phyloP scores from a whole-genome alignment of 1,140 invertebrate species.

The Drosophila fuyamai region DNA sequence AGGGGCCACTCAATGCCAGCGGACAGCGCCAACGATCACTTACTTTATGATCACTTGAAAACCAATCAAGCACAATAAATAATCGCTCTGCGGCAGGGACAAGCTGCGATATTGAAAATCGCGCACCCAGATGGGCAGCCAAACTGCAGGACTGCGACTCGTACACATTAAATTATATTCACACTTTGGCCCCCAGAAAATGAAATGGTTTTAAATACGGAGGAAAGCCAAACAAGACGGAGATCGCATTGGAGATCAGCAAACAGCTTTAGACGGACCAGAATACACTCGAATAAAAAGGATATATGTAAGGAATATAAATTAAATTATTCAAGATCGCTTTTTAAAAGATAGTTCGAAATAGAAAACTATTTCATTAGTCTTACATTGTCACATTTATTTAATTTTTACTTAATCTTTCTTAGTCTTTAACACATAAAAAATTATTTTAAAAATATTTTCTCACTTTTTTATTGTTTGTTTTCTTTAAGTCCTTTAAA shows the following conservation, averaged over 20 bases:
- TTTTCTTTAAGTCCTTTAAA: too few species aligned
- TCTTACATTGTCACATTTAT: too few species aligned
- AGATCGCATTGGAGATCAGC: slow-evolving; percentile 57
- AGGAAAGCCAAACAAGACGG: slow-evolving; percentile 67
- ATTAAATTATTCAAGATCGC: too few species aligned
- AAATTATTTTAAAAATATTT: too few species aligned
- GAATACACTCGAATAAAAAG: slow-evolving; percentile 12
- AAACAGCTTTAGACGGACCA: slow-evolving; percentile 57
- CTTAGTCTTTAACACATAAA: too few species aligned
- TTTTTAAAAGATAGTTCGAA: too few species aligned
- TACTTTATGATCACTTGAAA: slow-evolving; percentile 85
- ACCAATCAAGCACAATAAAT: slow-evolving; percentile 84
- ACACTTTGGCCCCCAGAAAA: slow-evolving; percentile 83
- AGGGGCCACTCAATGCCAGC: slow-evolving; percentile 52
- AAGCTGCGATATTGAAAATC: slow-evolving; percentile 80
- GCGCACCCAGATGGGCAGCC: slow-evolving; percentile 39
- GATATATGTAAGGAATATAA: too few species aligned
- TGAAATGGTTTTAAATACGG: slow-evolving; percentile 74
- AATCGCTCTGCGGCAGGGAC: slow-evolving; percentile 64
- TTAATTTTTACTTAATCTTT: too few species aligned
- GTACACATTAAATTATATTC: slow-evolving; percentile 84
- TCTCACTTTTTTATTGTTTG: too few species aligned
- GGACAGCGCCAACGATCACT: slow-evolving; percentile 75
- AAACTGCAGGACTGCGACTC: slow-evolving; percentile 13
- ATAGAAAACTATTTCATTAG: too few species aligned